Evolutionary conservation across 2,888 invertebrate genomes (phyloP).

Genomic region (Chymomyza procnemis): DNA sequence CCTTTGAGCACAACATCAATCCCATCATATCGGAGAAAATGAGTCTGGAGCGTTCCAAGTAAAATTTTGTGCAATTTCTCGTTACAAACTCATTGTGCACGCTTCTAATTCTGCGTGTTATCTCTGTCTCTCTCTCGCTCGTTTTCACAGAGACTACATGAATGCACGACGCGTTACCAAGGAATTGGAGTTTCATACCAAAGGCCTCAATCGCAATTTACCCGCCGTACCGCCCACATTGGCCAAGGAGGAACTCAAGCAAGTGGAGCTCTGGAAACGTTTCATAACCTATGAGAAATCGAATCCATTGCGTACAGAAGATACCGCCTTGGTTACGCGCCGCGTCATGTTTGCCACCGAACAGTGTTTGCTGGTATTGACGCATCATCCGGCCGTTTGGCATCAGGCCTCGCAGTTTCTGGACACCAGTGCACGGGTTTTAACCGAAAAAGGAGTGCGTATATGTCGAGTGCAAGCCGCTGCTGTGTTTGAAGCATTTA

Average conservation of each 20-base stretch:
- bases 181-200: conserved; percentile 95
- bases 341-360: conserved; percentile 99
- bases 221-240: conserved; percentile 98
- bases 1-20: conserved; percentile 94
- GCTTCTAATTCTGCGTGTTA: conserved; percentile 3
- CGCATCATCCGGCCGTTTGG: conserved; percentile 99
- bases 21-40: conserved; percentile 94
- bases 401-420: conserved; percentile 98
- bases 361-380: conserved; percentile 96
- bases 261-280: conserved; percentile 99
- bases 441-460: conserved; percentile 95
- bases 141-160: conserved; percentile 90
- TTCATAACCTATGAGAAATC: conserved; percentile 98
- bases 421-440: conserved; percentile 94
- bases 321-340: conserved; percentile 93
- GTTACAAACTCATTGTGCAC: background rate
- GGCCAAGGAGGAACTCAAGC: conserved; percentile 93
- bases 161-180: conserved; percentile 97
- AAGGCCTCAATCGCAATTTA: conserved; percentile 96
- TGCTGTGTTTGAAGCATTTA: background rate
- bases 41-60: conserved; percentile 93
- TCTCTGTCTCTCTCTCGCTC: background rate
- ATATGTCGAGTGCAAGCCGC: conserved; percentile 30
- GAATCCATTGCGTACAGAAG: conserved; percentile 97
- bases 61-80: conserved; percentile 33